phyloP scores from a whole-genome alignment of 2,888 invertebrate genomes.

The Argynnis bischoffii region DNA sequence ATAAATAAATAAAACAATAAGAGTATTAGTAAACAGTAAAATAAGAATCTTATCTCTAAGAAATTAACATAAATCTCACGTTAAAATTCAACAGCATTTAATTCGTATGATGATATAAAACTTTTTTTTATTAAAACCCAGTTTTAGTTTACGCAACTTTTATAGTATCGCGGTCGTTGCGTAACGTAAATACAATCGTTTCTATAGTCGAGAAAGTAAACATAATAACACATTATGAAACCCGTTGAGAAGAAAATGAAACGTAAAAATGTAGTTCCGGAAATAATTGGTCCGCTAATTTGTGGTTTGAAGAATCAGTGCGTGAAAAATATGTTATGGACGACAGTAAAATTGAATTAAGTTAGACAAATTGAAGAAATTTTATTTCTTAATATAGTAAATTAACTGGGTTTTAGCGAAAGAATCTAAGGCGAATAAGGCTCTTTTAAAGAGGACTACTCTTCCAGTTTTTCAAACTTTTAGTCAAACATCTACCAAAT shows the following conservation, averaged over 20 bases:
- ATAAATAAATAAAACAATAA: no score
- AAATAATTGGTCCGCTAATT: slow-evolving; percentile 26
- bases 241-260: slow-evolving; percentile 43
- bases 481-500: no score
- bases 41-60: neutral
- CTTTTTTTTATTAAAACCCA: neutral
- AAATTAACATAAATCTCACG: neutral
- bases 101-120: neutral
- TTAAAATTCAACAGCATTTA: neutral
- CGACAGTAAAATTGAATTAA: neutral
- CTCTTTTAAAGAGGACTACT: no score
- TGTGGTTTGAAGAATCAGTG: slow-evolving; percentile 51
- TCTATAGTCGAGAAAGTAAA: slow-evolving; percentile 55
- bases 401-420: neutral
- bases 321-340: slow-evolving; percentile 50
- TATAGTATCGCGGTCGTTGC: slow-evolving; percentile 28
- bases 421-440: neutral
- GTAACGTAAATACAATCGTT: slow-evolving; percentile 30
- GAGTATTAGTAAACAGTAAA: no score
- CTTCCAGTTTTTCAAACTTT: neutral
- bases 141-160: slow-evolving; percentile 9
- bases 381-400: no score
- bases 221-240: slow-evolving; percentile 52
- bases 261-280: slow-evolving; percentile 37
- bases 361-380: no score